Evolutionary conservation across 2,113 vertebrate genomes (phyloP), one percentile per base, ranked within the genome.

Genomic region (Falcunculus frontatus): DNA sequence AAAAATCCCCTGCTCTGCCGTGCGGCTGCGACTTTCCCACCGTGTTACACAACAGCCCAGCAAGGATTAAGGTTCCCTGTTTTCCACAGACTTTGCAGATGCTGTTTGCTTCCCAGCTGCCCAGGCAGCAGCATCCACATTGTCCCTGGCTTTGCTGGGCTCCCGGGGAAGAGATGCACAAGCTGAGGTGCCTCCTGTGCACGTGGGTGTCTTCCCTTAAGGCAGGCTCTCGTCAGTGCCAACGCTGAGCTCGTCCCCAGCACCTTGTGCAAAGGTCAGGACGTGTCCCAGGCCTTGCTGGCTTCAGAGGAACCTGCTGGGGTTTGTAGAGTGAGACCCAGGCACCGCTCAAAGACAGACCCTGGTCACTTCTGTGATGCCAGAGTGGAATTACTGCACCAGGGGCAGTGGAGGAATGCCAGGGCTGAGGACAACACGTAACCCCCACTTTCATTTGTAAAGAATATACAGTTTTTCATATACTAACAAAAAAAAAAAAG

Each of bases 111-210:
- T 46, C 79, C 76, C 84, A 62, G 78, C 70, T 35, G 72, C 42
- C 25, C 44, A 9, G 30, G 37, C 5, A 63, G 42, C 67, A n/a
- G 52, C 12, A 2, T 4, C 44, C 6, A 0, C 11, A 0, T 5
- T 4, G 6, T 22, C 21, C 68, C 33, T 25, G 27, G 23, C 49
- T 67, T 44, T 9, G 47, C 75, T 15, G 4, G 37, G 39, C 77
- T 84, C 56, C 46, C 30, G 46, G 47, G 49, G 49, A 60, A 18
- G 49, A 9, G 26, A 4, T 42, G 32, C 15, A 29, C 6, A 30
- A 25, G 68, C 52, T 32, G 57, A 64, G 75, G 19, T 41, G 70
- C 4, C 52, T 32, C 33, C 52, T 35, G 39, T 30, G 5, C 17
- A 5, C 3, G 9, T 0, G 39, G 37, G n/a, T 50, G 63, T 29